phyloP scores from a whole-genome alignment of 2,797 vertebrate genomes.

The Neosalanx taihuensis region DNA sequence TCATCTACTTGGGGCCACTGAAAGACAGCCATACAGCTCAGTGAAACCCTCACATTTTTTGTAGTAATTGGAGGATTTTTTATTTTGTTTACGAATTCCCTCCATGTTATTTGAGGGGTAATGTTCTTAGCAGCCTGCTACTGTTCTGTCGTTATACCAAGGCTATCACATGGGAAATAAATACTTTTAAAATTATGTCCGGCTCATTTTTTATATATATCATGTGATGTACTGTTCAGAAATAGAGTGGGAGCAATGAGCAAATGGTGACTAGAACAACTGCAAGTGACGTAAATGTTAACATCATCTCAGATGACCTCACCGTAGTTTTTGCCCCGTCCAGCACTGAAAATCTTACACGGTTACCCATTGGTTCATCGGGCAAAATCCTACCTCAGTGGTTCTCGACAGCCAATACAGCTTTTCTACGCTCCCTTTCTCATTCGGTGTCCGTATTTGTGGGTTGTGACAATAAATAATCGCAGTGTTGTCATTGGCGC shows the following conservation, averaged over 20 bases:
- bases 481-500: slow-evolving; percentile 44
- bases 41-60: slow-evolving; percentile 9
- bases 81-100: slow-evolving; percentile 36
- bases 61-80: slow-evolving; percentile 16
- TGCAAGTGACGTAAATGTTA: not conserved
- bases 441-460: slow-evolving; percentile 51
- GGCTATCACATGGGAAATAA: slow-evolving; percentile 41
- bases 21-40: not conserved
- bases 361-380: slow-evolving; percentile 57
- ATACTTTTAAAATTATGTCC: slow-evolving; percentile 43
- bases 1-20: slow-evolving; percentile 7
- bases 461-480: slow-evolving; percentile 30
- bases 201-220: slow-evolving; percentile 3
- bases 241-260: not conserved
- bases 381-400: slow-evolving; percentile 24
- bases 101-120: slow-evolving; percentile 21
- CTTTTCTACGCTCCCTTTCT: slow-evolving; percentile 24
- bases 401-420: slow-evolving; percentile 52
- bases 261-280: not conserved
- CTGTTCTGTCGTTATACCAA: too few species aligned
- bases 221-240: not conserved
- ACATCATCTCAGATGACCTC: slow-evolving; percentile 62
- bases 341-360: slow-evolving; percentile 42
- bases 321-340: slow-evolving; percentile 44
- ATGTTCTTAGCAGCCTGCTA: slow-evolving; percentile 27